Evolutionary conservation across 2,797 vertebrate species (phyloP), one percentile per base, ranked within the genome.

Genomic region (Diglossa cyanea): DNA sequence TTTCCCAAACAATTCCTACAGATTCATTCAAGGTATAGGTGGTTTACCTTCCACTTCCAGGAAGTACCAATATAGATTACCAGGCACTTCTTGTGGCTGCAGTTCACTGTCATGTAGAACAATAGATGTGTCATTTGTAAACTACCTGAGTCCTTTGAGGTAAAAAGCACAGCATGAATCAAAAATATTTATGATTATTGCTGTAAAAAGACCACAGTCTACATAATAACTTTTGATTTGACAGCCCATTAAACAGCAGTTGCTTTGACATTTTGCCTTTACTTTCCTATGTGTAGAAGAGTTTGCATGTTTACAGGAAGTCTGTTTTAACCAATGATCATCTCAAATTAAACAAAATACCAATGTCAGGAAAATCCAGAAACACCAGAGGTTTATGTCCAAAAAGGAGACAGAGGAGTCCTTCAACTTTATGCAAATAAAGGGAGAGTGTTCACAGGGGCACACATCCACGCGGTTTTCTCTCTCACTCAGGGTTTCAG

Each of bases 181-280:
- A 40, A 90, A 94, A 91, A 77, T 83, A 90, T 84, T 93, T 87
- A 83, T 86, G 61, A 89, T 84, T 91, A 88, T 81, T 84, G 68
- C 58, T 94, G 53, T 65, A 93, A 95, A 92, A 91, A 87, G 57
- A 71, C 10, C 37, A 44, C n/a, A 14, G 72, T 82, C 61, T 85
- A 77, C 54, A 83, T 90, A 58, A 70, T 25, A 78, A 92, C 54
- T 37, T 89, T 84, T 77, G 51, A 72, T 90, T 73, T 65, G 30
- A 31, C 51, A 89, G 79, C n/a, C 70, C 30, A 54, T 65, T 60
- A 86, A 77, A 10, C 45, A 73, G 24, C 37, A 84, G 28, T 66
- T 60, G 51, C 47, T 86, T 68, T 45, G 51, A 58, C 31, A 62
- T 71, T 67, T 73, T 53, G 45, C 47, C 17, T 54, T 76, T 71